Evolutionary conservation across 2,888 invertebrate species (phyloP), one percentile per base, ranked within the genome.

Genomic region (Drosophila kambysellisi): DNA sequence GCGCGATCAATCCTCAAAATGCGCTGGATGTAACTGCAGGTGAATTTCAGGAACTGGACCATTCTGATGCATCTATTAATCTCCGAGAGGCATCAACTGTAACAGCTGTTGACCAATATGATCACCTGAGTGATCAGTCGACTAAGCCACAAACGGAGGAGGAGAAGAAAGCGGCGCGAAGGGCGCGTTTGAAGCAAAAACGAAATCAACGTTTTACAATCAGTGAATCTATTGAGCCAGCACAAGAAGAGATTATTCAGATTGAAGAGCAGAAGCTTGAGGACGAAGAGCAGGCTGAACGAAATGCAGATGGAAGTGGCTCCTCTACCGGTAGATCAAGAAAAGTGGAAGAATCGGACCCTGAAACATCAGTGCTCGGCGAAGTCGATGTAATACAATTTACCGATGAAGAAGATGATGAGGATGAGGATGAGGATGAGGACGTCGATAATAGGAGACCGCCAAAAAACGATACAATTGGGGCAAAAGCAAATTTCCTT

Each of bases 401-500:
- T 11, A 11, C 33, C 17, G 54, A 63, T 5, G 29, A 37, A 9
- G 59, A 53, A 0, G 52, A 43, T 9, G 20, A 2, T 6, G 51
- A 54, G 0, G 48, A 32, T 9, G 32, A 43, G 11, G 20, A 2
- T 6, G 51, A 54, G 0, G 48, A 32, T 9, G 32, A 53, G 0
- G 35, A 37, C 0, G 11, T 43, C 2, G 61, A 57, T 5, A 25
- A 39, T 17, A 20, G 8, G 4, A 30, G 15, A n/a, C 41, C 61
- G 15, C 25, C 33, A 30, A 5, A 43, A 32, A 30, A 1, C 0
- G 79, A 88, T 11, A 15, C 84, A 3, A 32, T 85, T 1, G 11
- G 30, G 20, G 11, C 69, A 11, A 79, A 76, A 39, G 0, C 25
- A 0, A 62, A 82, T 11, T 89, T 92, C 50, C 77, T 91, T 20